phyloP scores from a whole-genome alignment of 1,140 invertebrate species.

The Aphaenogaster rudis region DNA sequence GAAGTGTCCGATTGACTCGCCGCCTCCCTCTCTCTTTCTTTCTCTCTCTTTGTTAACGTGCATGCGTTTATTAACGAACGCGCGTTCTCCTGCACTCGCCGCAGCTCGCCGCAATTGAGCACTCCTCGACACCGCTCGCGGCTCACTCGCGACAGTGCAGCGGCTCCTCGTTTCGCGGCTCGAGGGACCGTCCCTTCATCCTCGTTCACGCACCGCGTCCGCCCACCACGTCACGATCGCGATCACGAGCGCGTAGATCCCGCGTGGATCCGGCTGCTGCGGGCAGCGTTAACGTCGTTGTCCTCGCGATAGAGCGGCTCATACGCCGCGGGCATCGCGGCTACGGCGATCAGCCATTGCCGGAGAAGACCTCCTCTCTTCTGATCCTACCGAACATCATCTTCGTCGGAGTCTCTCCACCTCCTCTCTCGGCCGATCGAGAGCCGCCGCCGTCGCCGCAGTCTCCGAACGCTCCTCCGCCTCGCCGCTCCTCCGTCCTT shows the following conservation, averaged over 20 bases:
- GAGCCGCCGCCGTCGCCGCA: constrained; percentile 22
- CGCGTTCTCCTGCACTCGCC: neutral
- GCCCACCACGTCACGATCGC: constrained; percentile 46
- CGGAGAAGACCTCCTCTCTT: constrained; percentile 76
- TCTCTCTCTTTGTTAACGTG: constrained; percentile 11
- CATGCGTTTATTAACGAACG: neutral
- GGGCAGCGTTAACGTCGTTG: constrained; percentile 20
- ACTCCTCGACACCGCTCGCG: constrained; percentile 47
- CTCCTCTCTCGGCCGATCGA: constrained; percentile 23
- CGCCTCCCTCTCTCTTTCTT: neutral
- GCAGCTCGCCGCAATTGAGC: constrained; percentile 7
- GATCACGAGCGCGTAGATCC: constrained; percentile 52
- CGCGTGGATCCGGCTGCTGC: constrained; percentile 29
- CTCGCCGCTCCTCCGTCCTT: constrained; percentile 17
- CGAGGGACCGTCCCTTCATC: constrained; percentile 57
- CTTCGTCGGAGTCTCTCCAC: constrained; percentile 64
- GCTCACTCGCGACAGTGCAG: constrained; percentile 55
- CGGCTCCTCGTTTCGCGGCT: constrained; percentile 36
- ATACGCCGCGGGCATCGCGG: constrained; percentile 73
- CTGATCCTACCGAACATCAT: constrained; percentile 75
- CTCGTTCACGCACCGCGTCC: constrained; percentile 51
- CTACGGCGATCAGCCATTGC: constrained; percentile 74
- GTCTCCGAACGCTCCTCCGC: constrained; percentile 25
- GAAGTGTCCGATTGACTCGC: constrained; percentile 19
- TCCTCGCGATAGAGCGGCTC: constrained; percentile 61